Percentiles rank a stretch among this genome's conserved stretches.
Conservation (phyloP, 2,113 vertebrate species). For the Neomonachus schauinslandi region DNA sequence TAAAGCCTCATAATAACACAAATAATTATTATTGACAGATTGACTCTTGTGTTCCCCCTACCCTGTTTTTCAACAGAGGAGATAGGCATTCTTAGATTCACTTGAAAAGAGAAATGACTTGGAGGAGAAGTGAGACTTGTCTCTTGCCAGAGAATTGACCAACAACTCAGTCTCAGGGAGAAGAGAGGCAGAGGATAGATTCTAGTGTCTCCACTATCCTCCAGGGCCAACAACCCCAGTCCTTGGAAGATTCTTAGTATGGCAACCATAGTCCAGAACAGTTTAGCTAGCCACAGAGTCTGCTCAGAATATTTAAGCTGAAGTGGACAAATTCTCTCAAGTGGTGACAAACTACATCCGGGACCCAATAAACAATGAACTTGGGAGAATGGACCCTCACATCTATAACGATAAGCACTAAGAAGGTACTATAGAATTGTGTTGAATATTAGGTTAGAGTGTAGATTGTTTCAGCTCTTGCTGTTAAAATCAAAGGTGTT, state of each 20-base stretch:
- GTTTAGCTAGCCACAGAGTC: not conserved
- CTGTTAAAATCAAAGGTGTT: not conserved
- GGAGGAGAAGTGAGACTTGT: not conserved
- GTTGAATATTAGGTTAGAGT: not conserved
- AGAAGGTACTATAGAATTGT: not conserved
- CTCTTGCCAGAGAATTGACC: not conserved
- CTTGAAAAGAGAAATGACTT: not conserved
- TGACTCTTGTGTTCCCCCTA: not conserved
- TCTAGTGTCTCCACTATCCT: not conserved
- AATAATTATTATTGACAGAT: not conserved
- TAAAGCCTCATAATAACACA: not conserved
- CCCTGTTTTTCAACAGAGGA: not conserved
- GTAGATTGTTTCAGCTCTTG: not conserved
- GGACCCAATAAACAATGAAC: not conserved
- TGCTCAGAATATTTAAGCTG: not conserved
- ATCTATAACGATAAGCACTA: not conserved
- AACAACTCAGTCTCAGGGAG: not conserved
- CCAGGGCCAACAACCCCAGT: accelerated
- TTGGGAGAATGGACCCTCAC: not conserved
- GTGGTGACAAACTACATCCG: not conserved
- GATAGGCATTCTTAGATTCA: not conserved
- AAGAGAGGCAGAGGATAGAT: not conserved
- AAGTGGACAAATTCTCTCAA: not conserved
- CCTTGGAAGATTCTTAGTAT: not conserved
- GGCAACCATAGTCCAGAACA: not conserved